These are phyloP conservation scores for Hermaeophaga mercurialis DNA, from an alignment of 2,888 invertebrate genomes.

Conservation along the genomic window DNA sequence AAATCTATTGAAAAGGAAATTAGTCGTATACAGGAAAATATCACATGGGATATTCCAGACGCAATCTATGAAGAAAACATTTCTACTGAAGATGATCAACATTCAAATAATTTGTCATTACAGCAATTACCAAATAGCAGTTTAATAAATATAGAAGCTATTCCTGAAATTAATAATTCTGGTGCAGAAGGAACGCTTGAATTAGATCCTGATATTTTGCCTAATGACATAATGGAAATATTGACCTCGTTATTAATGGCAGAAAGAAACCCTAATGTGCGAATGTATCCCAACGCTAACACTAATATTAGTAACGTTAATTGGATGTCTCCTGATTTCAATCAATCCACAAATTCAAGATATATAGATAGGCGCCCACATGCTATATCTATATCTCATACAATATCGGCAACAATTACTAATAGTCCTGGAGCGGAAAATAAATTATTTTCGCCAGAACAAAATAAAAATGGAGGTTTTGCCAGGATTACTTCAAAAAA, in stretches of 20 bases:
- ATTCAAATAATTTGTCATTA: too few relatives aligned
- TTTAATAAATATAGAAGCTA: too few relatives aligned
- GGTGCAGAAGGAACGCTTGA: not conserved
- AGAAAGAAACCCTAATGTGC: too few relatives aligned
- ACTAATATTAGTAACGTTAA: not conserved
- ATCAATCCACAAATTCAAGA: not conserved
- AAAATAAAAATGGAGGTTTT: not conserved
- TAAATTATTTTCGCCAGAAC: not conserved
- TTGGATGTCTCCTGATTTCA: not conserved
- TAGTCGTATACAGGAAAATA: too few relatives aligned
- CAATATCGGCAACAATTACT: not conserved
- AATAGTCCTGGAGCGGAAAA: not conserved
- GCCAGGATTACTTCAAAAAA: not conserved
- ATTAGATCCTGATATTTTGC: not conserved
- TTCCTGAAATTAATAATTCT: not conserved
- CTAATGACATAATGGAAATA: not conserved
- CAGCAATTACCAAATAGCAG: too few relatives aligned
- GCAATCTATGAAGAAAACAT: too few relatives aligned
- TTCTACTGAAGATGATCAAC: too few relatives aligned
- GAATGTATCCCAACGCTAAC: not conserved
- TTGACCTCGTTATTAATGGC: too few relatives aligned
- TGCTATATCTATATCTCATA: not conserved
- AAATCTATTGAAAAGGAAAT: not conserved
- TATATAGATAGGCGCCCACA: not conserved
- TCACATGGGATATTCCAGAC: too few relatives aligned